Conservation (phyloP, 1,140 invertebrate species). For the Megathymus violae region DNA sequence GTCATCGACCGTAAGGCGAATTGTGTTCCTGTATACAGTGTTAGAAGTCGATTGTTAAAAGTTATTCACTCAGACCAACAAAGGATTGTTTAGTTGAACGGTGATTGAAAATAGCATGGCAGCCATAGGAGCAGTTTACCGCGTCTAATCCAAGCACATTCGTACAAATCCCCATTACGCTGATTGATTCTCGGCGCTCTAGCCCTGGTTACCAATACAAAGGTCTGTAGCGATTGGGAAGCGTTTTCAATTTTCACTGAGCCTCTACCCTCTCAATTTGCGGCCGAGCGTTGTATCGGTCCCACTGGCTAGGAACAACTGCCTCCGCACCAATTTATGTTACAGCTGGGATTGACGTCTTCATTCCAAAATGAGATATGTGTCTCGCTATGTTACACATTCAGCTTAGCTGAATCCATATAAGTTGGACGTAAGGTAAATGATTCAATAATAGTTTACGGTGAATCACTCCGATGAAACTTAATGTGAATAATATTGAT, state of each 20-base stretch:
- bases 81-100: slow-evolving; percentile 45
- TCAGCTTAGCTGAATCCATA: no score
- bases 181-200: slow-evolving; percentile 73
- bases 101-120: slow-evolving; percentile 55
- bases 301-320: slow-evolving; percentile 14
- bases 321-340: slow-evolving; percentile 26
- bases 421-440: no score
- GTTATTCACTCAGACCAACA: slow-evolving; percentile 48
- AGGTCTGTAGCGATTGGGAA: slow-evolving; percentile 66
- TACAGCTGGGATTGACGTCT: slow-evolving; percentile 32
- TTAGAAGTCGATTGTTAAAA: slow-evolving; percentile 15
- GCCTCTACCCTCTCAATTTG: slow-evolving; percentile 56
- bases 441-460: no score
- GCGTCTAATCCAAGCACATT: slow-evolving; percentile 71
- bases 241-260: slow-evolving; percentile 72
- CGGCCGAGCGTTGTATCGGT: slow-evolving; percentile 37
- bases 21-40: neutral
- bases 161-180: slow-evolving; percentile 74
- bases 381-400: slow-evolving; percentile 13
- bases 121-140: slow-evolving; percentile 49
- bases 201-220: slow-evolving; percentile 72
- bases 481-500: no score
- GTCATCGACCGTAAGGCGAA: no score
- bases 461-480: no score
- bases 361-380: slow-evolving; percentile 31